A percentile compares a stretch with the other conserved stretches of the same genome.
Evolutionary conservation across 2,888 invertebrate genomes (phyloP).

Genomic region (Nemurella pictetii): DNA sequence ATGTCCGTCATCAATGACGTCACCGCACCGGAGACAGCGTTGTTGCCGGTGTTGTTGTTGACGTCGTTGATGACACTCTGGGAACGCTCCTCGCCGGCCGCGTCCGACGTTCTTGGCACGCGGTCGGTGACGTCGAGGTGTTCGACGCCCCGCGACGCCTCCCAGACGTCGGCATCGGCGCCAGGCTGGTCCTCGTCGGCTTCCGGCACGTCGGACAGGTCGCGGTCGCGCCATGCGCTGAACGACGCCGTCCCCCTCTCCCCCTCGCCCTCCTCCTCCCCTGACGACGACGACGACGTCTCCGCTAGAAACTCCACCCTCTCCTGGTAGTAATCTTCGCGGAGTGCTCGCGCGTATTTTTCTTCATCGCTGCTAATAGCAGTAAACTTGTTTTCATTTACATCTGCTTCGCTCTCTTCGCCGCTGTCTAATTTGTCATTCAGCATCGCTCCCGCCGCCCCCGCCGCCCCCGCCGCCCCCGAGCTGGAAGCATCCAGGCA

Average conservation of each 20-base stretch:
- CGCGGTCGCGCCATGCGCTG: constrained; percentile 3
- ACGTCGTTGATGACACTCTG: too few species aligned
- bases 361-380: constrained; percentile 18
- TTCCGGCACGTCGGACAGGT: constrained; percentile 22
- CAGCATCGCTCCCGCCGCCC: background rate
- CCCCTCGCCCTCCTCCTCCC: background rate
- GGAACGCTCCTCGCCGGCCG: too few species aligned
- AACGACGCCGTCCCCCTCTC: background rate
- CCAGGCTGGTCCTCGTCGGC: constrained; percentile 5
- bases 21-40: too few species aligned
- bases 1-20: too few species aligned
- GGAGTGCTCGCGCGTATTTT: background rate
- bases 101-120: too few species aligned
- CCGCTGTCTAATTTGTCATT: background rate
- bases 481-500: background rate
- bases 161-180: constrained; percentile 10
- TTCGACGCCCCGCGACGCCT: constrained; percentile 17
- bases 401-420: background rate
- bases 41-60: background rate
- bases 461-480: background rate
- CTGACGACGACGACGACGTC: background rate
- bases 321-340: background rate
- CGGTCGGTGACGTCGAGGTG: too few species aligned
- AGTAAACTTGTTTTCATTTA: background rate
- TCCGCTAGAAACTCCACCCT: background rate